A percentile compares a stretch with the other conserved stretches of the same genome.
Conservation (phyloP, 2,113 vertebrate species). For the Perca fluviatilis region DNA sequence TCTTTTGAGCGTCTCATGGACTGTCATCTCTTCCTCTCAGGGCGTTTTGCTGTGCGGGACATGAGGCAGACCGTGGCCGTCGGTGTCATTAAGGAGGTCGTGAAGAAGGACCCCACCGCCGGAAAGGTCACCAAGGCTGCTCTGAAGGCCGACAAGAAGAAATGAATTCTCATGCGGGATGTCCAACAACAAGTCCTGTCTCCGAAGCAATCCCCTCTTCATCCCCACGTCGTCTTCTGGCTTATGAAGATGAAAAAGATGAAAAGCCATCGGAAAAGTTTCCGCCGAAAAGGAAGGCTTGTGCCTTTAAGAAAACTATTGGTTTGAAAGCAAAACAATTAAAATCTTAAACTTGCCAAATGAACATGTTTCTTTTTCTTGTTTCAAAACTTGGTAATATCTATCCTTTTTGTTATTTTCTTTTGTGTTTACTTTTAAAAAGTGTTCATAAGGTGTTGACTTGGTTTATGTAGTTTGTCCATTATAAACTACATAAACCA, state of each 20-base stretch:
- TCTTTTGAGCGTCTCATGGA: too few relatives aligned
- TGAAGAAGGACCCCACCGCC: slow-evolving; percentile 72
- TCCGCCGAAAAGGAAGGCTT: slow-evolving; percentile 84
- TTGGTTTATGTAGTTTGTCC: too few relatives aligned
- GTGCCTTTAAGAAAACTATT: slow-evolving; percentile 47
- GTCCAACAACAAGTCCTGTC: slow-evolving; percentile 21
- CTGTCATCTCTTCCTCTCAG: slow-evolving; percentile 49
- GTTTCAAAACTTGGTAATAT: neutral
- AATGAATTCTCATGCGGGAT: slow-evolving; percentile 76
- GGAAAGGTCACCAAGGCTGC: slow-evolving; percentile 85
- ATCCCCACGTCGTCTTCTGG: slow-evolving; percentile 65
- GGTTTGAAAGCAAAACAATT: slow-evolving; percentile 60
- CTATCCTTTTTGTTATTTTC: neutral
- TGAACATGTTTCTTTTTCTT: slow-evolving; percentile 23
- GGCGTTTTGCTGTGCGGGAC: slow-evolving; percentile 83
- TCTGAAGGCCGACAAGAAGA: slow-evolving; percentile 81
- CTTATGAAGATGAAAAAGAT: slow-evolving; percentile 84
- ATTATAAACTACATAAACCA: neutral
- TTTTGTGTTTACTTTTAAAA: neutral
- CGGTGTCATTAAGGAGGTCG: slow-evolving; percentile 84
- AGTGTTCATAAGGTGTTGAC: too few relatives aligned
- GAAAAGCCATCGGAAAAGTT: slow-evolving; percentile 85
- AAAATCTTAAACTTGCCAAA: slow-evolving; percentile 58
- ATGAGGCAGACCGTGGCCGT: slow-evolving; percentile 88
- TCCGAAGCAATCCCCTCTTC: slow-evolving; percentile 35